Conservation (phyloP, 2,797 vertebrate genomes). For the Alectoris magna region DNA sequence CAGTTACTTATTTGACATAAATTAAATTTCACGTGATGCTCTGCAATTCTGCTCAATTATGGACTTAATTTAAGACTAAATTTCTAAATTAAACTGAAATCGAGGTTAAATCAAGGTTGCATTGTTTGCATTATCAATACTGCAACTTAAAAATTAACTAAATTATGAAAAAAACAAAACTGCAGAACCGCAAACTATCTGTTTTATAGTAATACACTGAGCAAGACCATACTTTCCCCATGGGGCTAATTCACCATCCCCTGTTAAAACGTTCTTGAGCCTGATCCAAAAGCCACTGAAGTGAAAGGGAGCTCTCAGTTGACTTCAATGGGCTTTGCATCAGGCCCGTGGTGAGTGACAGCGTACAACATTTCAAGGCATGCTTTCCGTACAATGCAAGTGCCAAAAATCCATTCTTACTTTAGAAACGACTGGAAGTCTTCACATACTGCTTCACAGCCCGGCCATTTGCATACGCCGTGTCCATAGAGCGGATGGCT, state of each 20-base stretch:
- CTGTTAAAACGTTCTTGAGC: constrained; percentile 64
- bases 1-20: constrained; percentile 73
- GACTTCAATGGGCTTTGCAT: constrained; percentile 65
- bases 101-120: constrained; percentile 54
- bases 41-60: constrained; percentile 65
- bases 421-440: constrained; percentile 98
- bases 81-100: constrained; percentile 68
- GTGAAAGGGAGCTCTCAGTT: constrained; percentile 63
- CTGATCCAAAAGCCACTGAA: constrained; percentile 71
- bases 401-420: constrained; percentile 84
- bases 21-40: constrained; percentile 70
- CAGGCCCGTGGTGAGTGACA: constrained; percentile 36
- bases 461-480: constrained; percentile 99
- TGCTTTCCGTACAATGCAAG: constrained; percentile 33
- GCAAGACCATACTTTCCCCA: constrained; percentile 53
- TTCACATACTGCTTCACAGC: constrained; percentile 97
- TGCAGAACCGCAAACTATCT: not conserved
- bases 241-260: constrained; percentile 63
- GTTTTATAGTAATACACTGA: constrained; percentile 28
- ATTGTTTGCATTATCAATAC: constrained; percentile 36
- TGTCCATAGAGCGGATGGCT: constrained; percentile 97
- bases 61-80: constrained; percentile 61
- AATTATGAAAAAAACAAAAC: not conserved
- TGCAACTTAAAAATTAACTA: constrained; percentile 31
- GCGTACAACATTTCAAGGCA: constrained; percentile 27